Percentiles rank a stretch among this genome's conserved stretches.
phyloP scores from a whole-genome alignment of 1,140 invertebrate species.

The Nixonia krombeini region DNA sequence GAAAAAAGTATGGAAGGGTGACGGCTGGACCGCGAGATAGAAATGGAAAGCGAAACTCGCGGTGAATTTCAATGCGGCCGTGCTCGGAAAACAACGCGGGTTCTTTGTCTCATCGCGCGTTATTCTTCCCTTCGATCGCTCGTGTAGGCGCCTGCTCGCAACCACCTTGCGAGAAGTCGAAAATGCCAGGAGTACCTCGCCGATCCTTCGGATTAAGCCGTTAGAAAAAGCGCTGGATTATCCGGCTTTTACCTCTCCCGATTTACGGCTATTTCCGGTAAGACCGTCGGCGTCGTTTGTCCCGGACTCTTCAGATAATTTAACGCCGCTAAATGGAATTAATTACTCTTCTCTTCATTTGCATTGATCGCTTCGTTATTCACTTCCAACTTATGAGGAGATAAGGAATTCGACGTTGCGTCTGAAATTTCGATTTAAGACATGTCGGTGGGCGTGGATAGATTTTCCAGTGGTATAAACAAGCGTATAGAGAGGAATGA shows the following conservation, averaged over 20 bases:
- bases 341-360: too few species aligned
- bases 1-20: slow-evolving; percentile 48
- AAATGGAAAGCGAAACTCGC: slow-evolving; percentile 69
- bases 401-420: too few species aligned
- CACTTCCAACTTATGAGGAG: too few species aligned
- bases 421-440: too few species aligned
- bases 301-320: not conserved
- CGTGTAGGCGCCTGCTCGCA: slow-evolving; percentile 23
- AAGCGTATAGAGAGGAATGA: too few species aligned
- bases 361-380: too few species aligned
- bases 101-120: slow-evolving; percentile 42
- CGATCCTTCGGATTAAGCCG: slow-evolving; percentile 24
- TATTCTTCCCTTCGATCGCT: slow-evolving; percentile 35
- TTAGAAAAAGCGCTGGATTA: slow-evolving; percentile 33
- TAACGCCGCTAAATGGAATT: too few species aligned
- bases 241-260: slow-evolving; percentile 7
- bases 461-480: too few species aligned
- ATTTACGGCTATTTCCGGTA: slow-evolving; percentile 11
- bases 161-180: slow-evolving; percentile 19
- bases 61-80: slow-evolving; percentile 70
- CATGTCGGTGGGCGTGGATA: too few species aligned
- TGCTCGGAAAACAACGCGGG: slow-evolving; percentile 61
- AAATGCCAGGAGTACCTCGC: slow-evolving; percentile 28
- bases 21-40: slow-evolving; percentile 58
- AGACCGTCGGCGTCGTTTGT: not conserved